These are phyloP conservation scores for Gymnobelideus leadbeateri DNA, from an alignment of 2,113 vertebrate genomes.

Conservation along the genomic window DNA sequence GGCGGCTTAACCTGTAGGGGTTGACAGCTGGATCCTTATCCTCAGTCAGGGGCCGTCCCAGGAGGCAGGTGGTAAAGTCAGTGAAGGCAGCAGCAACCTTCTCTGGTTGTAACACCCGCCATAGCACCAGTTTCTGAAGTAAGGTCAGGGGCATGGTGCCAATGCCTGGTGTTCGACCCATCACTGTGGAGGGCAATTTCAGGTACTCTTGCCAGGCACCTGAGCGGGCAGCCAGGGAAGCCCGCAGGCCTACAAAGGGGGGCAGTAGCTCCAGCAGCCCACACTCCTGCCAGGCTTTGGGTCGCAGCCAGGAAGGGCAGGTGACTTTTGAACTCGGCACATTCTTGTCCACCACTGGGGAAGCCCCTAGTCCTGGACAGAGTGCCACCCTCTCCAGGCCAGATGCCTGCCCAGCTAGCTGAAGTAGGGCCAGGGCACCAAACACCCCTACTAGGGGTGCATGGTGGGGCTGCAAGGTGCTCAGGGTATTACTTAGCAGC, in stretches of 20 bases:
- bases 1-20: conserved; percentile 52
- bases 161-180: conserved; percentile 82
- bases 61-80: conserved; percentile 82
- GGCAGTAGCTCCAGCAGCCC: conserved; percentile 84
- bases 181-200: conserved; percentile 83
- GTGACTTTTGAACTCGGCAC: not conserved
- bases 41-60: conserved; percentile 76
- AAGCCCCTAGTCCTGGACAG: conserved; percentile 83
- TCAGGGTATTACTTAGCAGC: conserved; percentile 82
- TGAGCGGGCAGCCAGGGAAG: conserved; percentile 82
- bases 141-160: conserved; percentile 85
- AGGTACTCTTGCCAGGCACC: conserved; percentile 90
- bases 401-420: conserved; percentile 76
- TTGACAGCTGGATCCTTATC: not conserved
- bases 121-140: conserved; percentile 89
- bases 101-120: conserved; percentile 86
- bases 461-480: conserved; percentile 81
- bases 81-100: conserved; percentile 79
- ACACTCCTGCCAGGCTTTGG: conserved; percentile 80
- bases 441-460: conserved; percentile 83
- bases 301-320: conserved; percentile 85
- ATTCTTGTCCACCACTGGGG: conserved; percentile 41
- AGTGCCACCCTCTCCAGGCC: conserved; percentile 83
- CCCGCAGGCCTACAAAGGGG: conserved; percentile 83
- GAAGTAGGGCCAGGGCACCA: conserved; percentile 83